Conservation (phyloP, 2,888 invertebrate species). For the Pocota personata region DNA sequence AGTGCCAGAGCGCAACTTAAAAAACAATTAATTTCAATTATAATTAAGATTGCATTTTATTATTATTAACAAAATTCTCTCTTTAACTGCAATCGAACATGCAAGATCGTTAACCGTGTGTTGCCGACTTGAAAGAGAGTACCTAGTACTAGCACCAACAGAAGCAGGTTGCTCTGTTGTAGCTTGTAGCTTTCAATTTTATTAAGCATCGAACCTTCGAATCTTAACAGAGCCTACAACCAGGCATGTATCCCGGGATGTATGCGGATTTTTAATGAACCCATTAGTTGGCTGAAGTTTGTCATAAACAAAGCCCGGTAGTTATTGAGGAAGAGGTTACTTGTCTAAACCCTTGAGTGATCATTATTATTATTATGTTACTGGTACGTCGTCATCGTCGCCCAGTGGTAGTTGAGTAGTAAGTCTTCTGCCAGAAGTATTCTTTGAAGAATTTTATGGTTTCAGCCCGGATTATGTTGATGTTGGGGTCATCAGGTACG, state of each 20-base stretch:
- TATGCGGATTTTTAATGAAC: slow-evolving; percentile 50
- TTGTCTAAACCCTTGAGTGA: slow-evolving; percentile 19
- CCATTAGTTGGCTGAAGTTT: slow-evolving; percentile 48
- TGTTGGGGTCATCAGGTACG: slow-evolving; percentile 19
- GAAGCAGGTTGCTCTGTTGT: neutral
- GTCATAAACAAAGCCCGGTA: slow-evolving; percentile 68
- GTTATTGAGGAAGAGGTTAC: slow-evolving; percentile 14
- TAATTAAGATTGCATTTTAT: slow-evolving; percentile 70
- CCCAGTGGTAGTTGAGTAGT: neutral
- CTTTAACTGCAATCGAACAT: slow-evolving; percentile 71
- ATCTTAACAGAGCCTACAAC: neutral
- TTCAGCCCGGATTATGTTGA: slow-evolving; percentile 23
- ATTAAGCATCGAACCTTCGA: slow-evolving; percentile 42
- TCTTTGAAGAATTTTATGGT: slow-evolving; percentile 21
- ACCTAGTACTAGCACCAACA: neutral
- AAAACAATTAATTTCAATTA: slow-evolving; percentile 73
- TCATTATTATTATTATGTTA: slow-evolving; percentile 39
- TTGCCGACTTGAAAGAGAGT: slow-evolving; percentile 17
- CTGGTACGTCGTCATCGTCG: slow-evolving; percentile 16
- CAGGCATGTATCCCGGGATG: slow-evolving; percentile 12
- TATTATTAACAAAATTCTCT: slow-evolving; percentile 67
- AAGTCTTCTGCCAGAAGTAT: neutral
- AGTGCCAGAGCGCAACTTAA: slow-evolving; percentile 50
- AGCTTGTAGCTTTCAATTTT: slow-evolving; percentile 38
- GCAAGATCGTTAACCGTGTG: slow-evolving; percentile 59